Conservation (phyloP, 1,140 invertebrate genomes). For the Camponotus floridanus region DNA sequence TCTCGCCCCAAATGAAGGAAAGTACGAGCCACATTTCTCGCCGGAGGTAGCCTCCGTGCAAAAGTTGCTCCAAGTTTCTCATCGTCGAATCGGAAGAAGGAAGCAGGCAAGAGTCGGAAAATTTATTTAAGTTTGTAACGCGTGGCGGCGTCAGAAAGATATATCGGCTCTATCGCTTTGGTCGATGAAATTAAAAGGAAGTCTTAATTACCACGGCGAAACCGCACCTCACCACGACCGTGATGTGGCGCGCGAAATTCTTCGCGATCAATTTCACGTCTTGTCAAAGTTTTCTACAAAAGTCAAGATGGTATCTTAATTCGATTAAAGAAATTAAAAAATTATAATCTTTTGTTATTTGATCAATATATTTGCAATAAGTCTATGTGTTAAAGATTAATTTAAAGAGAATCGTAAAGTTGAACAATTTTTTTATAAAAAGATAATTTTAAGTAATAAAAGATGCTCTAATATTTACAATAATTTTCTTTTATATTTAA, state of each 20-base stretch:
- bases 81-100: constrained; percentile 33
- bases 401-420: constrained; percentile 1
- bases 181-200: constrained; percentile 67
- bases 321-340: background rate
- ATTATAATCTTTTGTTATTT: background rate
- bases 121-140: constrained; percentile 63
- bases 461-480: constrained; percentile 31
- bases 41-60: constrained; percentile 39
- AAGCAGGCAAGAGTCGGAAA: constrained; percentile 26
- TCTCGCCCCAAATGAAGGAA: constrained; percentile 13
- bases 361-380: background rate
- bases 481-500: no score
- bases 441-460: constrained; percentile 18
- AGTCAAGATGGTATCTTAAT: background rate
- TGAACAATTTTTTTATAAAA: background rate
- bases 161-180: constrained; percentile 27
- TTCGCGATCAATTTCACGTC: constrained; percentile 20
- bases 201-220: constrained; percentile 59
- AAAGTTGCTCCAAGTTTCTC: constrained; percentile 49
- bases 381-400: background rate
- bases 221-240: constrained; percentile 5
- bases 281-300: background rate
- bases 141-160: constrained; percentile 33
- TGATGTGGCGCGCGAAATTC: constrained; percentile 16
- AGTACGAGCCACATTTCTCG: constrained; percentile 49